Conservation (phyloP, 2,888 invertebrate genomes). For the Drosophila paucipuncta region DNA sequence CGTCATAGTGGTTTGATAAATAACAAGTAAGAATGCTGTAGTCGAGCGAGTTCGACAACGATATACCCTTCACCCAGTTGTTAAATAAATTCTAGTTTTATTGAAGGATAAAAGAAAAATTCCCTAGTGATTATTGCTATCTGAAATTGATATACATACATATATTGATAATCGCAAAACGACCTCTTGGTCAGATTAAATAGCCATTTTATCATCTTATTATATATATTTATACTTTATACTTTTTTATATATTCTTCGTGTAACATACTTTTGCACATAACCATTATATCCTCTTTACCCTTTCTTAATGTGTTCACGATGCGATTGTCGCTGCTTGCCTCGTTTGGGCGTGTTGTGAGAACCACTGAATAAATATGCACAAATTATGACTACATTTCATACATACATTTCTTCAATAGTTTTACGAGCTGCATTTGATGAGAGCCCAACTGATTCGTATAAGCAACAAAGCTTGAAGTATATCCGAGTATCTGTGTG, state of each 20-base stretch:
- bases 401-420: slow-evolving; percentile 6
- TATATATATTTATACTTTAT: neutral
- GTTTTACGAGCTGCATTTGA: slow-evolving; percentile 42
- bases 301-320: neutral
- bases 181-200: neutral
- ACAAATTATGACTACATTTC: slow-evolving; percentile 47
- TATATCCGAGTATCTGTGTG: slow-evolving; percentile 20
- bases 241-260: too few relatives aligned
- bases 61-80: neutral
- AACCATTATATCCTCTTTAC: neutral
- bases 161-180: neutral
- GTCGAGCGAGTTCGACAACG: neutral
- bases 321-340: slow-evolving; percentile 45
- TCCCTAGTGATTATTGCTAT: neutral
- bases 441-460: slow-evolving; percentile 32
- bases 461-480: slow-evolving; percentile 6
- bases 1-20: neutral
- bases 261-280: neutral
- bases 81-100: neutral
- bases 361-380: slow-evolving; percentile 57
- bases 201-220: too few relatives aligned
- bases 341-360: slow-evolving; percentile 46
- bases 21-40: neutral
- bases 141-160: neutral
- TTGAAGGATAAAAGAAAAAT: neutral